These are phyloP conservation scores for Leptocoma aspasia DNA, from an alignment of 2,113 vertebrate species.

Conservation along the genomic window DNA sequence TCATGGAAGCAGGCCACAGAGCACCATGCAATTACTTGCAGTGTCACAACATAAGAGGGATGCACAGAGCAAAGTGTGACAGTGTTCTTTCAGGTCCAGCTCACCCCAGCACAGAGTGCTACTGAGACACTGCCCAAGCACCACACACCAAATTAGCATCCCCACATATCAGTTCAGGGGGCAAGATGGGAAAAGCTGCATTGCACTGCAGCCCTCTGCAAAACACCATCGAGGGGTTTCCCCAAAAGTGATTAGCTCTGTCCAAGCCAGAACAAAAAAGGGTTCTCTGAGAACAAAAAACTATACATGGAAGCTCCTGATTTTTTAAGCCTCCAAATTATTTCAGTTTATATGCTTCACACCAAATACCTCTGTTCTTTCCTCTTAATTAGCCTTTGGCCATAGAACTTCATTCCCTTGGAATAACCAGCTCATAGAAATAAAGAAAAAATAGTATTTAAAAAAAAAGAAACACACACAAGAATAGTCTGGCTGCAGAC, in stretches of 20 bases:
- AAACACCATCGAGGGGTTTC: not conserved
- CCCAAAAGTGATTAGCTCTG: not conserved
- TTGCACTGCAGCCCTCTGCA: not conserved
- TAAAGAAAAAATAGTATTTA: not conserved
- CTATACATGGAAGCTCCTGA: not conserved
- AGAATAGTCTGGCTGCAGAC: not conserved
- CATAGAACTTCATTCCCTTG: not conserved
- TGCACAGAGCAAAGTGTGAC: not conserved
- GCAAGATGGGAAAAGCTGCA: not conserved
- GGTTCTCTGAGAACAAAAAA: not conserved
- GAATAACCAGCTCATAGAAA: not conserved
- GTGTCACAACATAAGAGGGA: not conserved
- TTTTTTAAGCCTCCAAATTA: not conserved
- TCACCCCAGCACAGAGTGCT: not conserved
- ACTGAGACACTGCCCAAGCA: not conserved
- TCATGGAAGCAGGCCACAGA: not conserved
- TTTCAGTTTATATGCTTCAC: not conserved
- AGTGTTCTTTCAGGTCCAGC: not conserved
- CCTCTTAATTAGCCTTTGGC: not conserved
- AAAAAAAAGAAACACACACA: not conserved
- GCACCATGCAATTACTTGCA: not conserved
- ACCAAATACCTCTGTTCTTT: not conserved
- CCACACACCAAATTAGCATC: not conserved
- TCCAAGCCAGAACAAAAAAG: not conserved
- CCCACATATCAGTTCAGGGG: not conserved